phyloP scores from a whole-genome alignment of 2,888 invertebrate genomes.

The Drosophila quinaria region DNA sequence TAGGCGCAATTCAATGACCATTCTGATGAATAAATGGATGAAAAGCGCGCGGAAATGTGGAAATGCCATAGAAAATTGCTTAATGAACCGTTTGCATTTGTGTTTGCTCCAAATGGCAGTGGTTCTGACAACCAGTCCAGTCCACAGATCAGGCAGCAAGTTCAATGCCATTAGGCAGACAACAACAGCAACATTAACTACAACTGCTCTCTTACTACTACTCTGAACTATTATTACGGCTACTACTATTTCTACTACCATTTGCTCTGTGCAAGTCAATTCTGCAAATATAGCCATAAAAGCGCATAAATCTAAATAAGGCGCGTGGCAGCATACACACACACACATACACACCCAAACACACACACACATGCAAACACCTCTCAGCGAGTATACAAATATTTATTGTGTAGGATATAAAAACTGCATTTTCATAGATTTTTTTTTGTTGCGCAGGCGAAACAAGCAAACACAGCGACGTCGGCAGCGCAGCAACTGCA shows the following conservation, averaged over 20 bases:
- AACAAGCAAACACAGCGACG: conserved; percentile 23
- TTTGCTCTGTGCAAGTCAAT: conserved; percentile 10
- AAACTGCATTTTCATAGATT: conserved; percentile 45
- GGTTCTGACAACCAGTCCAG: conserved; percentile 57
- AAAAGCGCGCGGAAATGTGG: conserved; percentile 67
- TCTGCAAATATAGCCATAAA: conserved; percentile 28
- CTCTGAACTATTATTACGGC: background rate
- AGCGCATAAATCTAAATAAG: conserved; percentile 55
- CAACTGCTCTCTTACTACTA: conserved; percentile 1
- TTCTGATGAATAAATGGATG: conserved; percentile 45
- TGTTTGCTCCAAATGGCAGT: conserved; percentile 65
- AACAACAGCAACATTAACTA: conserved; percentile 17
- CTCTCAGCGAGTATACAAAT: conserved; percentile 39
- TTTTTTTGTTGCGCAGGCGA: conserved; percentile 56
- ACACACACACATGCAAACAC: conserved; percentile 11
- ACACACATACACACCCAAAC: conserved; percentile 13
- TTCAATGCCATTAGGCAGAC: conserved; percentile 66
- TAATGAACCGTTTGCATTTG: conserved; percentile 67
- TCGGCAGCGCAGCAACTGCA: conserved; percentile 13
- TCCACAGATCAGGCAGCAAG: conserved; percentile 55
- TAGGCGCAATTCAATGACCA: conserved; percentile 55
- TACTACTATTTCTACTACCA: conserved; percentile 10
- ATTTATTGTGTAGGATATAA: conserved; percentile 68
- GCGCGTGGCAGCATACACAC: conserved; percentile 32
- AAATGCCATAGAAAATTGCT: conserved; percentile 74